These are phyloP conservation scores for Pterostichus madidus DNA, from an alignment of 2,888 invertebrate genomes.

Conservation along the genomic window DNA sequence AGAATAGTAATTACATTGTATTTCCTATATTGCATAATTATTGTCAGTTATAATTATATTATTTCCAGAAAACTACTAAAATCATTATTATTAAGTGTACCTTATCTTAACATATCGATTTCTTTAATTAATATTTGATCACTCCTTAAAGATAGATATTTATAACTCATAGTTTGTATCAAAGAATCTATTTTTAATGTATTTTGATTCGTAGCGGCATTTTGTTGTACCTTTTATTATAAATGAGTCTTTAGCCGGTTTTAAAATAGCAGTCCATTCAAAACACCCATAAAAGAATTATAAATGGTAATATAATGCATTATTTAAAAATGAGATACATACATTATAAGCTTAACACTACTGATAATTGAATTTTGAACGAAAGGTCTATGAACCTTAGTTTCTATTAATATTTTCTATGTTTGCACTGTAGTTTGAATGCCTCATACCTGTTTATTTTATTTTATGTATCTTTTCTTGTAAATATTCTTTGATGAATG, in stretches of 20 bases:
- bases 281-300: not conserved
- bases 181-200: too few species aligned
- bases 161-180: too few species aligned
- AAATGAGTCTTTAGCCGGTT: not conserved
- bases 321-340: constrained; percentile 14
- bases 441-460: constrained; percentile 36
- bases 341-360: not conserved
- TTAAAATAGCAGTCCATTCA: not conserved
- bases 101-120: too few species aligned
- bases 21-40: too few species aligned
- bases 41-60: not conserved
- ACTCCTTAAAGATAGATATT: too few species aligned
- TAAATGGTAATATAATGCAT: constrained; percentile 5
- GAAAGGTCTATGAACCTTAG: constrained; percentile 51
- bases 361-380: constrained; percentile 42
- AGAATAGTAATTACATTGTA: too few species aligned
- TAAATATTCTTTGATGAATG: not conserved
- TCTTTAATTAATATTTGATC: too few species aligned
- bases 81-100: not conserved
- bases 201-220: not conserved
- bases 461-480: constrained; percentile 24
- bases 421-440: constrained; percentile 34
- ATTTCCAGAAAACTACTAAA: not conserved
- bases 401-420: constrained; percentile 54
- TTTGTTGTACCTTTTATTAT: not conserved